phyloP scores from a whole-genome alignment of 2,113 vertebrate genomes.

The Philantomba maxwellii region DNA sequence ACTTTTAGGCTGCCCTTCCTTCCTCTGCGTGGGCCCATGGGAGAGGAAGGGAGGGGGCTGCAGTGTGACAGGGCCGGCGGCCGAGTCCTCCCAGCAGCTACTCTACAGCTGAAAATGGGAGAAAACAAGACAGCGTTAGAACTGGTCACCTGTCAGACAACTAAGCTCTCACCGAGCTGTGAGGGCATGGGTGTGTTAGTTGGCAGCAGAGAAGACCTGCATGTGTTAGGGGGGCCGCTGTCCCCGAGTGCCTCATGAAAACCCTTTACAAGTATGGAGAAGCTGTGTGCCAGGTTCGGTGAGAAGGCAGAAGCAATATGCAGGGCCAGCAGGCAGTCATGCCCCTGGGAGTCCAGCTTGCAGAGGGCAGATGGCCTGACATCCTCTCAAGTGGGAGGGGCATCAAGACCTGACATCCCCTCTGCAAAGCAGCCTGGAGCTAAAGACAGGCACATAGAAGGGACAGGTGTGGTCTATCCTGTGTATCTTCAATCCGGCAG shows the following conservation, averaged over 20 bases:
- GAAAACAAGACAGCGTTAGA: conserved; percentile 85
- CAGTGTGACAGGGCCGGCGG: conserved; percentile 79
- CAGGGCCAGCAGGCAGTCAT: conserved; percentile 72
- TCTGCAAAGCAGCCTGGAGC: neutral
- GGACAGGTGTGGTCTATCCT: neutral
- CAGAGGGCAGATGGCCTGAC: conserved; percentile 79
- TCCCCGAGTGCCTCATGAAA: conserved; percentile 50
- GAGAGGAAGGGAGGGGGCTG: conserved; percentile 78
- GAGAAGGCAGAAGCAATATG: conserved; percentile 65
- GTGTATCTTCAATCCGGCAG: neutral
- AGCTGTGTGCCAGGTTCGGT: conserved; percentile 61
- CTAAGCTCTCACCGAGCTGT: conserved; percentile 34
- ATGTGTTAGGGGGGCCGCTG: conserved; percentile 52
- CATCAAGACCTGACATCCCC: neutral
- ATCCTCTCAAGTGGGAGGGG: neutral
- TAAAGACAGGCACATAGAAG: neutral
- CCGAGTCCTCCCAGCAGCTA: conserved; percentile 83
- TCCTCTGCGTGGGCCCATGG: conserved; percentile 79
- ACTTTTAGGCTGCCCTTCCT: conserved; percentile 78
- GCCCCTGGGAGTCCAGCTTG: conserved; percentile 74
- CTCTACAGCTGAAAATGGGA: conserved; percentile 91
- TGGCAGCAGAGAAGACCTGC: conserved; percentile 40
- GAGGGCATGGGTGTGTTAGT: conserved; percentile 70
- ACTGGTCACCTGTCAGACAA: conserved; percentile 45
- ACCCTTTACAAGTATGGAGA: conserved; percentile 79